Percentiles rank a stretch among this genome's conserved stretches.
These are phyloP conservation scores for Augochlora pura DNA, from an alignment of 1,140 invertebrate genomes.

Conservation along the genomic window DNA sequence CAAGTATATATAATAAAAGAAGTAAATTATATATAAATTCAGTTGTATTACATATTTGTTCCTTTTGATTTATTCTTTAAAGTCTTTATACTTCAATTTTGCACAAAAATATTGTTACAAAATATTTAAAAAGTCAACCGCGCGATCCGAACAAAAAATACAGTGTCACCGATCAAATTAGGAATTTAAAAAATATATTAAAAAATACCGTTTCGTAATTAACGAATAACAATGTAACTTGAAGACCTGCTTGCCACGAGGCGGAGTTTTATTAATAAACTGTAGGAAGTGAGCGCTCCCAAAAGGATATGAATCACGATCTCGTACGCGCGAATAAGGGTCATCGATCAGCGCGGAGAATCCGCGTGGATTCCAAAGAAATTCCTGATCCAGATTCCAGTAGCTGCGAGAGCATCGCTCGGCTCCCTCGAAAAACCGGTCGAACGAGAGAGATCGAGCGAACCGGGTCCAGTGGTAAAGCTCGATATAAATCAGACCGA, in stretches of 20 bases:
- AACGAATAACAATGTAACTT: no score
- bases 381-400: slow-evolving; percentile 51
- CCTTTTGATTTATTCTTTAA: no score
- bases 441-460: slow-evolving; percentile 49
- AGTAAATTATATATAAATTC: no score
- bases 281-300: background rate
- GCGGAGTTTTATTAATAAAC: slow-evolving; percentile 15
- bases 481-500: slow-evolving; percentile 62
- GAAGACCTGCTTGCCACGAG: background rate
- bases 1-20: no score
- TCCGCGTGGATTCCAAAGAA: slow-evolving; percentile 47
- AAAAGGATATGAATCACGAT: slow-evolving; percentile 30
- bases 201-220: no score
- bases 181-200: no score
- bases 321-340: slow-evolving; percentile 29
- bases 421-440: slow-evolving; percentile 39
- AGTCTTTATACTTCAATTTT: no score
- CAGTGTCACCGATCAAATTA: no score
- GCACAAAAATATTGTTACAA: no score
- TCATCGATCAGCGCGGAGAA: slow-evolving; percentile 42
- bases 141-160: no score
- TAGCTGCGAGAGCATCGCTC: slow-evolving; percentile 15
- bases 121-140: no score
- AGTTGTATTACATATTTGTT: no score
- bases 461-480: slow-evolving; percentile 38